phyloP scores from a whole-genome alignment of 2,888 invertebrate genomes.

The Macaria notata region DNA sequence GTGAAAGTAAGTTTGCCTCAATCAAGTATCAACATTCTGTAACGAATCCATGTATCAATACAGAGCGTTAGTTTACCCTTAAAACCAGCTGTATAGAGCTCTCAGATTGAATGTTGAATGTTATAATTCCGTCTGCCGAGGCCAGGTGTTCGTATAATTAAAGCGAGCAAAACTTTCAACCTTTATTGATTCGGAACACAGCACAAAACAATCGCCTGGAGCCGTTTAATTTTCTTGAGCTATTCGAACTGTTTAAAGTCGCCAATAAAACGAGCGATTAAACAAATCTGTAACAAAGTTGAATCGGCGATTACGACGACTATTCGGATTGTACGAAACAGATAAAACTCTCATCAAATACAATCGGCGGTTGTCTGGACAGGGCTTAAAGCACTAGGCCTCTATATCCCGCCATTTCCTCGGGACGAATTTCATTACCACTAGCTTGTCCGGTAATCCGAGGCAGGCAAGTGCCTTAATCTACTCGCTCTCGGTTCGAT shows the following conservation, averaged over 20 bases:
- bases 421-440: constrained; percentile 79
- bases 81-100: constrained; percentile 11
- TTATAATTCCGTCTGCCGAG: constrained; percentile 1
- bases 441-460: constrained; percentile 73
- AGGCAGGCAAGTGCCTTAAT: constrained; percentile 72
- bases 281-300: constrained; percentile 58
- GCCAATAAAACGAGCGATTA: constrained; percentile 50
- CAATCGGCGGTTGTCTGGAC: constrained; percentile 74
- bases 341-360: constrained; percentile 80
- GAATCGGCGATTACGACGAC: constrained; percentile 57
- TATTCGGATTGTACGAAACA: constrained; percentile 60
- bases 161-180: constrained; percentile 10
- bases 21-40: constrained; percentile 22
- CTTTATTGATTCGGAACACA: constrained; percentile 25
- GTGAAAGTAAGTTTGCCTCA: constrained; percentile 18
- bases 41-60: constrained; percentile 23
- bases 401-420: constrained; percentile 70
- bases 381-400: constrained; percentile 75
- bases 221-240: constrained; percentile 30
- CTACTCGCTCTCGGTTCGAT: constrained; percentile 71
- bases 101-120: constrained; percentile 5
- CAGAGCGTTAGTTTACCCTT: constrained; percentile 17
- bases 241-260: constrained; percentile 31
- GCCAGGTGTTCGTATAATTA: constrained; percentile 19
- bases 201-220: constrained; percentile 30